Base-by-base conservation (phyloP, 1,140 invertebrate genomes). In the Diplogasteroides magnus region DNA sequence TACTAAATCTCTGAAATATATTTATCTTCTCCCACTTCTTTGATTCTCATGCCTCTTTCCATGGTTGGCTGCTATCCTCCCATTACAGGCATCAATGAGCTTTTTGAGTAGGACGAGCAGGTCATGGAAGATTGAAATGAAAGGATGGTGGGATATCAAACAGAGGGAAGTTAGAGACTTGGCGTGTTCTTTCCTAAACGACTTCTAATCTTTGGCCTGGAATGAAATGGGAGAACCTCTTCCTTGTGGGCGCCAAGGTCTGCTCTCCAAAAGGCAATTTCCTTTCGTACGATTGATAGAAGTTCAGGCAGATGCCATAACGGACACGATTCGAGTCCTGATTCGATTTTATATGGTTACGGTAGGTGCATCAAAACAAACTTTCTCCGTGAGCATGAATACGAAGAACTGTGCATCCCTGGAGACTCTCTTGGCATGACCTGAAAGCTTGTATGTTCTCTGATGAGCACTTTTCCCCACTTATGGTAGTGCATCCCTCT, bases 321-420 rank as follows among this genome's bases (percentile, higher is more conserved):
- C 37, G 37, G 37, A 48, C 37, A 11, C 37, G 37, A 19, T 48
- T 48, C 92, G 88, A 23, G 90, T 91, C 84, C 89, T 92, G 63
- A 88, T 92, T 48, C 19, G 6, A 48, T 48, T 48, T 48, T 11
- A 48, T 48, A 11, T 48, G 37, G 37, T 19, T n/a, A n/a, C n/a
- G n/a, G n/a, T n/a, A n/a, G n/a, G n/a, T n/a, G n/a, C n/a, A n/a
- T n/a, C n/a, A n/a, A 48, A 11, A 48, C 19, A 19, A 85, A 99
- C 97, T 85, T 99, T 99, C 84, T 99, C 96, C 23, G 96, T 98
- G 64, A 99, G 87, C 2, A 93, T 94, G 83, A 98, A 99, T 6
- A 98, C 94, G 86, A 99, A 99, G 26, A 94, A 96, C 23, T 72
- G 70, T 1, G 70, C 58, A 61, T 72, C 70, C 28, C 37, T 67